These are phyloP conservation scores for Vollenhovia emeryi DNA, from an alignment of 1,140 invertebrate genomes.

Conservation along the genomic window DNA sequence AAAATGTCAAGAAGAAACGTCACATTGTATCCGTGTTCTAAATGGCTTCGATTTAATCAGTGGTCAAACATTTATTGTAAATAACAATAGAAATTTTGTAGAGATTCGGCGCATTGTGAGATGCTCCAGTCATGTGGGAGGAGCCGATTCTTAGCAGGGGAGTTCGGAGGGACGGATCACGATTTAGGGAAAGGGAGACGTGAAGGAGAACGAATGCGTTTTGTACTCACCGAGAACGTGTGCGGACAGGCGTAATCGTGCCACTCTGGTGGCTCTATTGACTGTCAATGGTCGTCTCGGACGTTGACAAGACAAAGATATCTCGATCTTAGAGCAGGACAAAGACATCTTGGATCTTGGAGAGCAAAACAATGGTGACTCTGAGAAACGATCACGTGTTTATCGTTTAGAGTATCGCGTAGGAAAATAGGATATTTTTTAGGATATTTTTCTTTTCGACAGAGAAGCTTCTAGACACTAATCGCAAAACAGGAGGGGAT, in stretches of 20 bases:
- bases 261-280: constrained; percentile 81
- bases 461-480: not conserved
- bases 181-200: constrained; percentile 17
- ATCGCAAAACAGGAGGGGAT: not conserved
- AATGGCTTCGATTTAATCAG: not conserved
- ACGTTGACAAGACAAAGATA: constrained; percentile 78
- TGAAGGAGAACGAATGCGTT: constrained; percentile 48
- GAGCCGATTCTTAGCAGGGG: constrained; percentile 51
- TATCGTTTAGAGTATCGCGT: not conserved
- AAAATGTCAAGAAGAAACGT: not conserved
- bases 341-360: constrained; percentile 70
- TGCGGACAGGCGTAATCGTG: constrained; percentile 77
- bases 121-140: not conserved
- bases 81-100: not conserved
- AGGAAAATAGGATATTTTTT: not conserved
- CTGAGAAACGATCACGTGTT: not conserved
- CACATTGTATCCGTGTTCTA: not conserved
- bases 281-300: constrained; percentile 81
- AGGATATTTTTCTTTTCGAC: not conserved
- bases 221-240: constrained; percentile 76
- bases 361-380: not conserved
- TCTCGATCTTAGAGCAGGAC: constrained; percentile 62
- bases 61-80: not conserved
- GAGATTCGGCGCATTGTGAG: not conserved
- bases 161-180: not conserved